These are phyloP conservation scores for Microcebus murinus DNA, from an alignment of 2,113 vertebrate genomes.

Conservation along the genomic window DNA sequence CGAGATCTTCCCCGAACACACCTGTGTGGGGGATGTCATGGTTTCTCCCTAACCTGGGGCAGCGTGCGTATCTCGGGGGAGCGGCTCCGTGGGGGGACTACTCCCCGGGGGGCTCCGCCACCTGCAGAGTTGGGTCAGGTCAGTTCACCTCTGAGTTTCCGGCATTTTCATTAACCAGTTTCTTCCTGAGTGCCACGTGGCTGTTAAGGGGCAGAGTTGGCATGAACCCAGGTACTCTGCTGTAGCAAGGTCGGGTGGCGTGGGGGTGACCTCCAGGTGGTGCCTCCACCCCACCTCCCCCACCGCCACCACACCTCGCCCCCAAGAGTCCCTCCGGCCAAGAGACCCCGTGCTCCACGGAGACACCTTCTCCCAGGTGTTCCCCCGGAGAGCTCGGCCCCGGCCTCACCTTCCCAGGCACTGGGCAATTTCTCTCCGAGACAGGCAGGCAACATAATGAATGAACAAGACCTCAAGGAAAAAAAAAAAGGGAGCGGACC, in stretches of 20 bases:
- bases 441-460: slow-evolving; percentile 53
- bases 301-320: not conserved
- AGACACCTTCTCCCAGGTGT: not conserved
- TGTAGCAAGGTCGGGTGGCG: not conserved
- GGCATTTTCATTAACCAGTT: not conserved
- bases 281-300: not conserved
- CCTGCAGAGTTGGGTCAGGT: not conserved
- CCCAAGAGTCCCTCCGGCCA: not conserved
- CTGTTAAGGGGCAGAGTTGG: too few species aligned
- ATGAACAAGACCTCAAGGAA: slow-evolving; percentile 63
- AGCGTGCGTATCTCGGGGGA: fast-evolving
- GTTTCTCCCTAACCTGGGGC: too few species aligned
- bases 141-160: not conserved
- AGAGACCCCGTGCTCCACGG: not conserved
- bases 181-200: not conserved
- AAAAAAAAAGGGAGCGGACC: slow-evolving; percentile 53
- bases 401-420: slow-evolving; percentile 30
- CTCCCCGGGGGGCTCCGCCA: not conserved
- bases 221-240: not conserved
- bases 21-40: too few species aligned
- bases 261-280: fast-evolving
- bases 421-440: slow-evolving; percentile 61
- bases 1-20: too few species aligned
- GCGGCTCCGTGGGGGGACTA: fast-evolving
- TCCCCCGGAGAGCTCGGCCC: not conserved